A percentile compares a stretch with the other conserved stretches of the same genome.
These are phyloP conservation scores for Piscicola geometra DNA, from an alignment of 2,888 invertebrate species.

Conservation along the genomic window DNA sequence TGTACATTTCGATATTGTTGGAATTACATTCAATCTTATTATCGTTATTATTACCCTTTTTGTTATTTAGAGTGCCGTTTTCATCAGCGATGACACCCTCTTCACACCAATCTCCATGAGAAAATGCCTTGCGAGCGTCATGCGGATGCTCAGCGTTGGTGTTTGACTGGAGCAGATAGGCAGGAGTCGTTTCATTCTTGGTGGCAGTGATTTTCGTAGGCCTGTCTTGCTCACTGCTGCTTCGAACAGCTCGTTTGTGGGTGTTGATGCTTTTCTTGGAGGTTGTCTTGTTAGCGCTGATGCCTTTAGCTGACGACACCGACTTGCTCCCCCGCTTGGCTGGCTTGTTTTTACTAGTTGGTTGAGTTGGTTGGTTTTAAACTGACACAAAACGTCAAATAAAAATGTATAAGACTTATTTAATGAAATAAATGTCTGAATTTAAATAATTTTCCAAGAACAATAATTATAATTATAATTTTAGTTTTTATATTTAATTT, in stretches of 20 bases:
- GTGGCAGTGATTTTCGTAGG: not conserved
- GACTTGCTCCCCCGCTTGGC: not conserved
- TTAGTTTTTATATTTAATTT: no score
- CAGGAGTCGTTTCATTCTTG: not conserved
- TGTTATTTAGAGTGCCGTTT: not conserved
- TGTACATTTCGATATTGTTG: no score
- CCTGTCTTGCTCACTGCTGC: not conserved
- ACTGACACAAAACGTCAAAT: not conserved
- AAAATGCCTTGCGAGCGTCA: no score
- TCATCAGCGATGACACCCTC: not conserved
- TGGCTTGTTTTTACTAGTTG: slow-evolving; percentile 5
- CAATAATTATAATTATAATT: no score
- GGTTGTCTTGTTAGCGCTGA: not conserved
- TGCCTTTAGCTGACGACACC: not conserved
- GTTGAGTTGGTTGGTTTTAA: not conserved
- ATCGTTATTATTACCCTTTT: not conserved
- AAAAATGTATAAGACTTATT: not conserved
- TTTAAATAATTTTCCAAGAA: no score
- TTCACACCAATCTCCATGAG: not conserved
- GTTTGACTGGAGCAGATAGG: not conserved
- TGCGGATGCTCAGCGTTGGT: no score
- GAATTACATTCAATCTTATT: not conserved
- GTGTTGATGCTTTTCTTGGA: not conserved
- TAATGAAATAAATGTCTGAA: no score
- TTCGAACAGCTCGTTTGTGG: not conserved